Base-by-base conservation (phyloP, 2,797 vertebrate genomes). In the Sebastolobus alascanus region DNA sequence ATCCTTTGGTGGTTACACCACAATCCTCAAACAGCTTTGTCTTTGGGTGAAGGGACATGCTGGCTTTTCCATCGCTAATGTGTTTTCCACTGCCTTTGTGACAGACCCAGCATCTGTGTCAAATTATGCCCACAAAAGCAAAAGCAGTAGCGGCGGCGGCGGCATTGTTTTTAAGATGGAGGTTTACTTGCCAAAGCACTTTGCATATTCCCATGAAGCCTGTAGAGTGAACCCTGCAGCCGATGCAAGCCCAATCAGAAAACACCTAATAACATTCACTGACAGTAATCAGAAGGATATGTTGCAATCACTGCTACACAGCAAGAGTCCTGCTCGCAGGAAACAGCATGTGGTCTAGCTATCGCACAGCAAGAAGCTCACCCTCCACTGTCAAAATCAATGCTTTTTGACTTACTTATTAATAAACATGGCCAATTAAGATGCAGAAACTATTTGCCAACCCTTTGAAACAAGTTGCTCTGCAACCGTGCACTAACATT, bases 231-330 rank as follows among this genome's bases (percentile, higher is more conserved):
- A 91, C 91, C 87, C 91, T 92, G 92, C 87, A 85, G 87, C 91
- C 85, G 68, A 88, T 77, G 82, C 87, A 70, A 87, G 88, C 84
- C 90, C 94, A 94, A 94, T 94, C 94, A 94, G 89, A 91, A 89
- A 88, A 90, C 90, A 91, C 85, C 92, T 89, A 93, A 93, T 93
- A 94, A 93, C 92, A 90, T 91, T 92, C 87, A 83, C 85, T 91
- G 92, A 92, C 92, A 90, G 93, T 94, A 95, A 95, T 95, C 94
- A 95, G 91, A 92, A 87, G 91, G 93, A 94, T 94, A 93, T 94
- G 92, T 93, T 94, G 94, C 94, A 95, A 95, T 95, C 94, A 95
- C 93, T 94, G 91, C 89, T 77, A 88, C 94, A 76, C 93, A 95
- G 94, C 92, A 50, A 91, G 94, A 89, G 90, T 86, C 84, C 92